phyloP scores from a whole-genome alignment of 2,113 vertebrate genomes.

The Corythoichthys haematopterus region DNA sequence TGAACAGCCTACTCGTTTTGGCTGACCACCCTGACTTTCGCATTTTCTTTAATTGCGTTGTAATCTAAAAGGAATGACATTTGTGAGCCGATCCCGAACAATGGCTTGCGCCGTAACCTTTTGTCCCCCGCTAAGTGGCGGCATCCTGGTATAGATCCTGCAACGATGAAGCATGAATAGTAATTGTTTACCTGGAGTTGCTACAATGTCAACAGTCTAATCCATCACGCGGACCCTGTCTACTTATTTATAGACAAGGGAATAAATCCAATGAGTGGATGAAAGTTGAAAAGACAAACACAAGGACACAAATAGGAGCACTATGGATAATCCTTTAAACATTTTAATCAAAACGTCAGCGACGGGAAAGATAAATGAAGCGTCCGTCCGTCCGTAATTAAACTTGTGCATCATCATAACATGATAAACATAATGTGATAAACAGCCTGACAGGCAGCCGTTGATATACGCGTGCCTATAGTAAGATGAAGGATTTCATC shows the following conservation, averaged over 20 bases:
- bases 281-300: constrained; percentile 68
- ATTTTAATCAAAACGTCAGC: constrained; percentile 70
- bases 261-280: constrained; percentile 66
- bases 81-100: constrained; percentile 54
- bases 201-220: constrained; percentile 67
- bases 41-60: constrained; percentile 16
- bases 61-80: constrained; percentile 42
- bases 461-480: constrained; percentile 56
- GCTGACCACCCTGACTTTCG: neutral
- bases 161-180: constrained; percentile 64
- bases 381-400: constrained; percentile 67
- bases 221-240: constrained; percentile 61
- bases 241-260: constrained; percentile 65
- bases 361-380: constrained; percentile 60
- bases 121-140: constrained; percentile 60
- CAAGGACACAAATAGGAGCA: constrained; percentile 66
- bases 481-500: constrained; percentile 42
- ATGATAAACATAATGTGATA: constrained; percentile 65
- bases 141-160: constrained; percentile 68
- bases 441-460: constrained; percentile 49
- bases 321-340: constrained; percentile 61
- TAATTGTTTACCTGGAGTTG: constrained; percentile 71
- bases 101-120: constrained; percentile 53
- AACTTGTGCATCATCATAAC: constrained; percentile 67
- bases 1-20: neutral